Base-by-base conservation (phyloP, 2,113 vertebrate genomes). In the Dasypus novemcinctus region DNA sequence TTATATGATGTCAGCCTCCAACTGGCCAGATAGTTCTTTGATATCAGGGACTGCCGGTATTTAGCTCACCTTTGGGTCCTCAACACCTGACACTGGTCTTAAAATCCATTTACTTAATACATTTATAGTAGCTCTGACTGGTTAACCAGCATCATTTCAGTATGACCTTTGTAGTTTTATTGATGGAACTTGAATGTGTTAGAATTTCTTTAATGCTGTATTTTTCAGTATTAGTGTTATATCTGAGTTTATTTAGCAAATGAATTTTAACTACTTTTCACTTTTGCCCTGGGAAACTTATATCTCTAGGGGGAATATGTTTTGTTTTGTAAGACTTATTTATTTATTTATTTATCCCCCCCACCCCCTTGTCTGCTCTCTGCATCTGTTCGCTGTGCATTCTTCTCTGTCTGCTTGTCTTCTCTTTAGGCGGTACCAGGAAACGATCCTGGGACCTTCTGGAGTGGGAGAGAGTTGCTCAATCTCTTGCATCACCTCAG, bases 171-270 rank as follows among this genome's bases (percentile, higher is more conserved):
- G 0, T 61, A 43, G 66, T 92, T 93, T 69, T 61, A 74, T 41
- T 36, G 17, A 89, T 27, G 41, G 49, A 69, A 59, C 29, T 84
- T 57, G 33, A 38, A 36, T 75, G 7, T 74, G 12, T 68, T 69
- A 78, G 63, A 63, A 74, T 90, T 86, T 92, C 14, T 75, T 92
- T 49, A 94, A 54, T 92, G 15, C 36, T 87, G 63, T 79, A 71
- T 84, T 97, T 84, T 97, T 87, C 31, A 59, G 0, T 59, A 6
- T 74, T 94, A 78, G 29, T 86, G 69, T 90, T 93, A 20, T 84
- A 23, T 85, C 33, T 36, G 36, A 95, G 31, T 82, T 87, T 36
- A 94, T 82, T 95, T 87, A 71, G 43, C 63, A 79, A 87, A 36
- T 74, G 21, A 92, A 49, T 68, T 95, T 95, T 96, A 94, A 23